Percentiles rank a stretch among this genome's conserved stretches.
Conservation (phyloP, 2,797 vertebrate species). For the Phoeniculus purpureus region DNA sequence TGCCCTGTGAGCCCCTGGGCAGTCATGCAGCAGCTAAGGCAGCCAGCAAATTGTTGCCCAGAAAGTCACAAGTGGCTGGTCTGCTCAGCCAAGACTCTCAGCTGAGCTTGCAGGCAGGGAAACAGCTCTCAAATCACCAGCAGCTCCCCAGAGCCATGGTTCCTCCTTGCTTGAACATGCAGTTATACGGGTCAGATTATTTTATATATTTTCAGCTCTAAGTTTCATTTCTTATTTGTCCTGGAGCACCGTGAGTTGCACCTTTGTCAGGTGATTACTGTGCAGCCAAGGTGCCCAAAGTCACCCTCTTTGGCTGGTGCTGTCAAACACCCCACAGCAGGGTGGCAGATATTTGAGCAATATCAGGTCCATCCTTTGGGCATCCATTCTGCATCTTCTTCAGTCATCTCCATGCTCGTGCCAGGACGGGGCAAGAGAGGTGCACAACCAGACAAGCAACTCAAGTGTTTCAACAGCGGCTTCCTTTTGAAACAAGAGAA, state of each 20-base stretch:
- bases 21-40: background rate
- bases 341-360: background rate
- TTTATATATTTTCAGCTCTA: background rate
- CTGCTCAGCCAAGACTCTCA: background rate
- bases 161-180: rapidly evolving
- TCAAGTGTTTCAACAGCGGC: background rate
- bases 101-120: background rate
- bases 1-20: background rate
- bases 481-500: constrained; percentile 27
- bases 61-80: background rate
- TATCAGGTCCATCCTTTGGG: background rate
- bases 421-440: background rate
- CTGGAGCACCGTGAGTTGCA: rapidly evolving
- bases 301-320: background rate
- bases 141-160: background rate
- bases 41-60: background rate
- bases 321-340: background rate
- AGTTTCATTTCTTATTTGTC: background rate
- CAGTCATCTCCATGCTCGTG: background rate
- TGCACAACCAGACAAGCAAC: background rate
- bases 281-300: background rate
- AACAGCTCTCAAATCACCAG: background rate
- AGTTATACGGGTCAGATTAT: background rate
- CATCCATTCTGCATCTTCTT: background rate
- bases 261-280: background rate